Percentiles rank a stretch among this genome's conserved stretches.
These are phyloP conservation scores for Drosophila barbarae DNA, from an alignment of 2,888 invertebrate species.

Conservation along the genomic window DNA sequence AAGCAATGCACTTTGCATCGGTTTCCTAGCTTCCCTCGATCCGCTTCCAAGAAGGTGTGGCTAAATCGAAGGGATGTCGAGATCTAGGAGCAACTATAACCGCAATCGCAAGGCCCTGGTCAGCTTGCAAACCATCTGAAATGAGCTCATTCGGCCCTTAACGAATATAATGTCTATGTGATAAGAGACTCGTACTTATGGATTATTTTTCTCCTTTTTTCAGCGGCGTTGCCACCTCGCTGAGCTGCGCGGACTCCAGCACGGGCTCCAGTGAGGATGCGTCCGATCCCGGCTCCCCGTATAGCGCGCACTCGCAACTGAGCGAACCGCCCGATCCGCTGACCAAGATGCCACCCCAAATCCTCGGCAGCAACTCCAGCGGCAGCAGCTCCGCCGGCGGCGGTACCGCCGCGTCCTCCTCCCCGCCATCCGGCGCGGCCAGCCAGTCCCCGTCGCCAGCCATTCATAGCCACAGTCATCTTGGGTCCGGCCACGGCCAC, in stretches of 20 bases:
- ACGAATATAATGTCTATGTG: neutral
- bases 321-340: slow-evolving; percentile 82
- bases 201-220: slow-evolving; percentile 22
- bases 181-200: neutral
- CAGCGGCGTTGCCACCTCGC: slow-evolving; percentile 91
- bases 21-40: slow-evolving; percentile 10
- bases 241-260: slow-evolving; percentile 86
- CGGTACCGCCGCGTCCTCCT: slow-evolving; percentile 76
- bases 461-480: slow-evolving; percentile 25
- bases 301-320: slow-evolving; percentile 81
- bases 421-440: slow-evolving; percentile 70
- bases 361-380: slow-evolving; percentile 75
- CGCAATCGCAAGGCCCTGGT: no score
- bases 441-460: slow-evolving; percentile 79
- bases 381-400: slow-evolving; percentile 81
- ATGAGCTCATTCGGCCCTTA: neutral
- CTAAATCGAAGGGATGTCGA: slow-evolving; percentile 5
- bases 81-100: neutral
- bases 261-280: slow-evolving; percentile 87
- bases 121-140: neutral
- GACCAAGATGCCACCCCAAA: slow-evolving; percentile 78
- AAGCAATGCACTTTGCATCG: neutral
- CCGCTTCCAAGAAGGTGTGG: slow-evolving; percentile 25
- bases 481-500: slow-evolving; percentile 74
- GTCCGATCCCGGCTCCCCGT: slow-evolving; percentile 92